Percentiles rank a stretch among this genome's conserved stretches.
Conservation (phyloP, 2,888 invertebrate species). For the Dorcus parallelipipedus region DNA sequence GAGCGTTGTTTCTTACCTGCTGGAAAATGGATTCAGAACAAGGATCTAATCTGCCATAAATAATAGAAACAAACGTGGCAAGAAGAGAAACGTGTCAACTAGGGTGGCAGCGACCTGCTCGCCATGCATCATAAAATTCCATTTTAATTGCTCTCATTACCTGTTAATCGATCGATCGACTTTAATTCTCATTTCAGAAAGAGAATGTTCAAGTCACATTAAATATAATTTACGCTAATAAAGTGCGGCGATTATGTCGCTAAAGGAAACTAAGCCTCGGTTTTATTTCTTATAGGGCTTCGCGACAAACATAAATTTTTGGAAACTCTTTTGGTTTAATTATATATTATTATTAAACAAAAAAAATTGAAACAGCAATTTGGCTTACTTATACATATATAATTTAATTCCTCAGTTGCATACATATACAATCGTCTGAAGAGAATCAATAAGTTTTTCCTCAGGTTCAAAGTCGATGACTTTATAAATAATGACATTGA, state of each 20-base stretch:
- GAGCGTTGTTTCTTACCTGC: constrained; percentile 10
- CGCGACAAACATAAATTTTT: constrained; percentile 1
- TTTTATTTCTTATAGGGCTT: constrained; percentile 3
- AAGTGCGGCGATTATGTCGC: constrained; percentile 8
- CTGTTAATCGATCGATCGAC: too few relatives aligned
- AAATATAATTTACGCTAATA: constrained; percentile 8
- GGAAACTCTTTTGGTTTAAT: too few relatives aligned
- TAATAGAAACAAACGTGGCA: background rate
- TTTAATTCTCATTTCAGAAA: background rate
- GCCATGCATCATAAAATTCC: background rate
- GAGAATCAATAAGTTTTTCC: too few relatives aligned
- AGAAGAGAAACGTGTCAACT: background rate
- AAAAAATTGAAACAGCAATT: too few relatives aligned
- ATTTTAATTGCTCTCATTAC: background rate
- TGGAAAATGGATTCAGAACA: constrained; percentile 13
- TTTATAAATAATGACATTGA: too few relatives aligned
- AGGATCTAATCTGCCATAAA: background rate
- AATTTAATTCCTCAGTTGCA: too few relatives aligned
- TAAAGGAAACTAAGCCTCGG: background rate
- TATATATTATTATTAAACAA: too few relatives aligned
- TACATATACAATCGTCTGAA: too few relatives aligned
- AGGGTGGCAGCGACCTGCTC: background rate
- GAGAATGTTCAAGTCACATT: constrained; percentile 5
- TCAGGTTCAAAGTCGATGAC: too few relatives aligned
- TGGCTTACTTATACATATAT: too few relatives aligned